Evolutionary conservation across 1,140 invertebrate species (phyloP).

Genomic region (Euglossa dilemma): DNA sequence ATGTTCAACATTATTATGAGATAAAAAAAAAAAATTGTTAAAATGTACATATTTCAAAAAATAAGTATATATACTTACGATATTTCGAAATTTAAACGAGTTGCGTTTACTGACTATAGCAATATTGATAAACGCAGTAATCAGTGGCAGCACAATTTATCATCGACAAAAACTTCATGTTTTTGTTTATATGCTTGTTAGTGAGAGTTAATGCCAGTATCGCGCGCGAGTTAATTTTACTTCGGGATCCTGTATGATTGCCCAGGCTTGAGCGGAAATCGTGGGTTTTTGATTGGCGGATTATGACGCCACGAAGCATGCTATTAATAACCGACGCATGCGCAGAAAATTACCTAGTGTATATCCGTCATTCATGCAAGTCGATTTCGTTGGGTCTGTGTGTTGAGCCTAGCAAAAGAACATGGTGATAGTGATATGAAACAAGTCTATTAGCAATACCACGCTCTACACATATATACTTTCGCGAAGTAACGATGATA

Average conservation of each 20-base stretch:
- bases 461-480: constrained; percentile 51
- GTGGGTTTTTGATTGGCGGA: constrained; percentile 63
- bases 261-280: constrained; percentile 58
- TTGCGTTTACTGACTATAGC: neutral
- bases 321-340: constrained; percentile 79
- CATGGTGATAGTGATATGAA: constrained; percentile 78
- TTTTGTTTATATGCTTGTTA: constrained; percentile 45
- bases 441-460: constrained; percentile 71
- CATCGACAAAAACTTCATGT: constrained; percentile 44
- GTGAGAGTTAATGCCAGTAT: constrained; percentile 61
- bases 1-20: neutral
- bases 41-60: neutral
- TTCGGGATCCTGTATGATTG: constrained; percentile 44
- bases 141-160: constrained; percentile 40
- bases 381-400: constrained; percentile 79
- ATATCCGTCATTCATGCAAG: constrained; percentile 80
- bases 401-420: constrained; percentile 71
- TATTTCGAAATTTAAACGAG: constrained; percentile 20
- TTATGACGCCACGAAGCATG: constrained; percentile 70
- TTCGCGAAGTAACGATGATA: constrained; percentile 73
- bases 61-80: neutral
- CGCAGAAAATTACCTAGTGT: constrained; percentile 64
- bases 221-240: constrained; percentile 65
- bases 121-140: constrained; percentile 30
- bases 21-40: neutral